Conservation (phyloP, 2,797 vertebrate species). For the Forpus xanthops region DNA sequence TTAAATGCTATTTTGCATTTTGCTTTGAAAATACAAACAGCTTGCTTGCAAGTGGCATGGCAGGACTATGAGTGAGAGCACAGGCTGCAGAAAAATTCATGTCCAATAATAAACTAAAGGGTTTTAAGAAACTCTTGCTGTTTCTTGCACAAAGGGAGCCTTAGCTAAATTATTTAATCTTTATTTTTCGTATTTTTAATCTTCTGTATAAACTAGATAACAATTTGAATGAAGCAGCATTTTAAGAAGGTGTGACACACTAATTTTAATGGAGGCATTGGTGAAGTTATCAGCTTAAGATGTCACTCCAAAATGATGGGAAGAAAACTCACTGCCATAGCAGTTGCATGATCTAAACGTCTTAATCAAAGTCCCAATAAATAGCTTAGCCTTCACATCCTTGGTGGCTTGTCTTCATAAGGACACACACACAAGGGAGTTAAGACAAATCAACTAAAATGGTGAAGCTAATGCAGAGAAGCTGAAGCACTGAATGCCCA, state of each 20-base stretch:
- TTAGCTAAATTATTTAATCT: constrained; percentile 32
- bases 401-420: not conserved
- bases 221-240: constrained; percentile 5
- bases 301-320: not conserved
- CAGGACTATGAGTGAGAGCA: constrained; percentile 23
- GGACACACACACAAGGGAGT: not conserved
- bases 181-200: constrained; percentile 34
- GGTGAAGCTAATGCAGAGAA: not conserved
- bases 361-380: not conserved
- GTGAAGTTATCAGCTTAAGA: not conserved
- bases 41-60: constrained; percentile 20
- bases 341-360: not conserved
- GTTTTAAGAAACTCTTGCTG: constrained; percentile 29
- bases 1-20: constrained; percentile 55
- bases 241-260: not conserved
- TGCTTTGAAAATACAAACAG: constrained; percentile 24
- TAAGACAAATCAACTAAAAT: not conserved
- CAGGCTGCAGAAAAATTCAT: constrained; percentile 35
- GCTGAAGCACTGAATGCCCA: not conserved
- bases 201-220: constrained; percentile 29
- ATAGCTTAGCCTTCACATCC: not conserved
- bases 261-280: not conserved
- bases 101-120: constrained; percentile 45
- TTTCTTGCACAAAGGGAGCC: not conserved
- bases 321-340: not conserved